Evolutionary conservation across 1,140 invertebrate genomes (phyloP), one percentile per base, ranked within the genome.

Genomic region (Nebria ingens): DNA sequence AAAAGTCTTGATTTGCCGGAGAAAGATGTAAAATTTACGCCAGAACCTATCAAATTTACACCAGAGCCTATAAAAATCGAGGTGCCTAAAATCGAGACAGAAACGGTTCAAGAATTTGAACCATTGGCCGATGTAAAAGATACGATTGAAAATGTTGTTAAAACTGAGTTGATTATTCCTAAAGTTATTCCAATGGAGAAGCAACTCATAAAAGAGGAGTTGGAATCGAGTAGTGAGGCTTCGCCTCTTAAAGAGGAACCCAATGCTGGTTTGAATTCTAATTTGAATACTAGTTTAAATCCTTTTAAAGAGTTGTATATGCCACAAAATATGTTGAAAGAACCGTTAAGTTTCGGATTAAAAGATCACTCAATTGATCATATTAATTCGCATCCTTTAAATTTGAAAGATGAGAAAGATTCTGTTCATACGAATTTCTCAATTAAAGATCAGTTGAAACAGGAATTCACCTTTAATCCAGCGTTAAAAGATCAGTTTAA

Each of bases 81-180:
- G 23, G 12, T 50, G 12, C 57, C 70, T 0, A 70, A 69, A 29
- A 71, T 73, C 19, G 72, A 73, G 51, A 70, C n/a, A n/a, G n/a
- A n/a, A n/a, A n/a, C n/a, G n/a, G n/a, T n/a, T n/a, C n/a, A n/a
- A n/a, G n/a, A n/a, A n/a, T n/a, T n/a, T n/a, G 25, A 34, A 34
- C 40, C 9, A 9, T 45, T 17, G 3, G 17, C 9, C 4, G 40
- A 17, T 11, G 6, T 45, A 38, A 57, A 61, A 12, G 62, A 61
- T 34, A 56, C 17, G 13, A 55, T 56, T 13, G 55, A 59, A 29
- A 23, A 42, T 11, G 42, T 56, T 11, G 63, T 64, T 52, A 79
- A 79, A 69, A 76, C 76, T 19, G 78, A 79, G 69, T 69, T 79
- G 55, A 77, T 78, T 61, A 77, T 79, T 60, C 77, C 77, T 45